Evolutionary conservation across 1,140 invertebrate genomes (phyloP).

Genomic region (Pachyrhynchus sulphureomaculatus): DNA sequence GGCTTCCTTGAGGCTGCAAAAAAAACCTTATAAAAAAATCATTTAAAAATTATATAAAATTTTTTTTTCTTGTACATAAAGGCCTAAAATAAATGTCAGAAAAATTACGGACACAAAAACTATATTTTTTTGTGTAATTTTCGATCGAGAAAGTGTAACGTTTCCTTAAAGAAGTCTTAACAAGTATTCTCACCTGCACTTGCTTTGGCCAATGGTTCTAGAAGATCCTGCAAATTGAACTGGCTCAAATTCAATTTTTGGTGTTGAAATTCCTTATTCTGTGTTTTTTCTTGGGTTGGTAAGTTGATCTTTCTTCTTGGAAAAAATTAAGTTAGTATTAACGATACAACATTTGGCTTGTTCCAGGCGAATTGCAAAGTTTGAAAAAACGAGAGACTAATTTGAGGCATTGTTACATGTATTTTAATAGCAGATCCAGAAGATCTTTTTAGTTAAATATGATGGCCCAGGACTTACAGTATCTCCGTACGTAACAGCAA

Average conservation of each 20-base stretch:
- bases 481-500: too few relatives aligned
- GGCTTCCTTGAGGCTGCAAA: too few relatives aligned
- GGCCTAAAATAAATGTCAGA: too few relatives aligned
- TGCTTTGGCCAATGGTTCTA: conserved; percentile 52
- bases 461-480: too few relatives aligned
- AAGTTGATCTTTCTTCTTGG: conserved; percentile 47
- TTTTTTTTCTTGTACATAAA: not conserved
- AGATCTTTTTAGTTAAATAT: too few relatives aligned
- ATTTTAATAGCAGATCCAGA: not conserved
- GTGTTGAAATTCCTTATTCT: conserved; percentile 19
- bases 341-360: too few relatives aligned
- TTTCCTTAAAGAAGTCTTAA: not conserved
- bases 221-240: conserved; percentile 50
- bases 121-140: not conserved
- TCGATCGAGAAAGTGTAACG: not conserved
- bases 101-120: not conserved
- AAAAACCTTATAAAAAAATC: too few relatives aligned
- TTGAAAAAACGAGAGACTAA: too few relatives aligned
- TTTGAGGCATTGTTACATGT: too few relatives aligned
- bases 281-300: conserved; percentile 40
- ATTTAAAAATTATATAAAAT: too few relatives aligned
- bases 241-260: conserved; percentile 56
- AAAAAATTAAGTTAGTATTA: too few relatives aligned
- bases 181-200: conserved; percentile 34
- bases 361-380: too few relatives aligned